Percentiles rank a stretch among this genome's conserved stretches.
phyloP scores from a whole-genome alignment of 2,113 vertebrate species.

The Pandion haliaetus region DNA sequence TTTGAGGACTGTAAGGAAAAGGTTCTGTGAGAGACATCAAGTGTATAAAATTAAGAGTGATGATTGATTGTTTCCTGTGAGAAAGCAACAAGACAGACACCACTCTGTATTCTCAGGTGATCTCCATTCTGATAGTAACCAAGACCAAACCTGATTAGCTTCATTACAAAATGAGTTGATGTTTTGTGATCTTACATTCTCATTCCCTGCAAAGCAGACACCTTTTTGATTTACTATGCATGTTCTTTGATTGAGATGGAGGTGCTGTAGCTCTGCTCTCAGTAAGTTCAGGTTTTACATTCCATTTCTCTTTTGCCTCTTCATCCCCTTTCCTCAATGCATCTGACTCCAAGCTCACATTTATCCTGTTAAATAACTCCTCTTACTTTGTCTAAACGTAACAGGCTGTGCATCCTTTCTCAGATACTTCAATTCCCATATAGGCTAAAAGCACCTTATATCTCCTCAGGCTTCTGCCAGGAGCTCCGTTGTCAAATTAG shows the following conservation, averaged over 20 bases:
- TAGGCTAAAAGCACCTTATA: background rate
- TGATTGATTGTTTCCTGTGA: background rate
- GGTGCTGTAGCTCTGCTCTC: background rate
- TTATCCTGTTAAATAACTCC: constrained; percentile 1
- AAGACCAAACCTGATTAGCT: background rate
- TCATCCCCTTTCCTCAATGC: background rate
- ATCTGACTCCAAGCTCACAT: background rate
- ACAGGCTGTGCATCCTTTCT: background rate
- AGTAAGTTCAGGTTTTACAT: constrained; percentile 4
- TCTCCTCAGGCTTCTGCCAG: background rate
- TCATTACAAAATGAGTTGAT: background rate
- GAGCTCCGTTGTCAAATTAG: constrained; percentile 18
- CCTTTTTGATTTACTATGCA: constrained; percentile 26
- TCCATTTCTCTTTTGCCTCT: background rate
- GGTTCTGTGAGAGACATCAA: background rate
- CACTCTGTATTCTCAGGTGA: background rate
- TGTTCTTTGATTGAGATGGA: constrained; percentile 32
- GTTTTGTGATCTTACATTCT: constrained; percentile 34
- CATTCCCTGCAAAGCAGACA: background rate
- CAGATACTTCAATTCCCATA: background rate
- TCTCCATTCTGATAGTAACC: background rate
- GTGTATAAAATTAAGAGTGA: background rate
- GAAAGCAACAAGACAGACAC: background rate
- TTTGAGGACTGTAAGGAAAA: background rate
- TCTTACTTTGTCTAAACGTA: background rate